Evolutionary conservation across 1,140 invertebrate species (phyloP), one percentile per base, ranked within the genome.

Genomic region (Pogonus chalceus): DNA sequence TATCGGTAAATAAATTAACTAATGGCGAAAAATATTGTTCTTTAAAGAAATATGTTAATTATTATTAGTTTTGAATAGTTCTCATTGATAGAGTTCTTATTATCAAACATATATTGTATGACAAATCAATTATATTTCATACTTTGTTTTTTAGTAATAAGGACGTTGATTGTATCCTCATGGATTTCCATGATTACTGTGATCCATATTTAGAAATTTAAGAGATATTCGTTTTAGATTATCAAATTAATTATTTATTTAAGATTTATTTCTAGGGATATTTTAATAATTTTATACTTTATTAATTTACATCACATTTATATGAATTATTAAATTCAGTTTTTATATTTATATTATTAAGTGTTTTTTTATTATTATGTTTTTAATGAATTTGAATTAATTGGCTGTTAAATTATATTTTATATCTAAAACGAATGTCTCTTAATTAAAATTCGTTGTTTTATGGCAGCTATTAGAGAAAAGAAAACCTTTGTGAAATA

Each of bases 21-120:
- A 37, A 51, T n/a, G 49, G 31, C 35, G 20, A 22, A 52, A 35
- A 43, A 37, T 35, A 22, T 37, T 37, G 21, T 49, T 49, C 47
- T 54, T 54, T 49, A 47, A 18, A n/a, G 24, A 46, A 22, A 39
- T 55, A 50, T 39, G 54, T 51, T 55, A 37, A 18, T 54, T 54
- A 12, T 37, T 49, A 22, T 37, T n/a, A 47, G n/a, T n/a, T n/a
- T n/a, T n/a, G n/a, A n/a, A n/a, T n/a, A n/a, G n/a, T n/a, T n/a
- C n/a, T n/a, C n/a, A n/a, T n/a, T n/a, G n/a, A n/a, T n/a, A n/a
- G n/a, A n/a, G n/a, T n/a, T n/a, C 4, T 31, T 31, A 31, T 31
- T 7, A 7, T 7, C 26, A 31, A 7, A 31, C 26, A 31, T 31
- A 31, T 31, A 31, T 31, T 43, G 18, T 43, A 43, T 43, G 37